Evolutionary conservation across 2,888 invertebrate species (phyloP), one percentile per base, ranked within the genome.

Genomic region (Odontomyia ornata): DNA sequence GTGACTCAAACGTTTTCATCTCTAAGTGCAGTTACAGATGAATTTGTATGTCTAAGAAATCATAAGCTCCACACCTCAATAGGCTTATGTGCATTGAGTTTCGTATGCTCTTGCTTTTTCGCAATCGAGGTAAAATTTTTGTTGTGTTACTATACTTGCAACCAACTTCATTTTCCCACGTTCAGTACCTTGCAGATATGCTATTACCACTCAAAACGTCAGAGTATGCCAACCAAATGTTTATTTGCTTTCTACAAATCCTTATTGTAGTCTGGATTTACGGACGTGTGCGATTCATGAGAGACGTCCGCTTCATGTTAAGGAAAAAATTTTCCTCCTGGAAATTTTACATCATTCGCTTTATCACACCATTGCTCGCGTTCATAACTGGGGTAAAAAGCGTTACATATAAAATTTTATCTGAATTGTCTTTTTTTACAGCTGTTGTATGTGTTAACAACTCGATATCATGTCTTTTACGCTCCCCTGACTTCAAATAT

Each of bases 291-390:
- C 65, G 81, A 0, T 79, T 81, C n/a, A 78, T 80, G 52, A 56
- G 80, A 13, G 81, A 81, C 71, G 30, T 81, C 9, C 9, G 15
- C 15, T 80, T 79, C 25, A 81, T 81, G 80, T 77, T 77, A 1
- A 76, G 52, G 13, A 77, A 62, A n/a, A 73, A 28, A 1, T 76
- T 71, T 28, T 0, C 76, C 0, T 77, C 75, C 0, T 79, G 79
- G 80, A 80, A 75, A 76, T 75, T 80, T n/a, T 76, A 77, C 23
- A 60, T 78, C 4, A 60, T 80, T 21, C 93, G 94, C 85, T 93
- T 93, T 83, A 91, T 90, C 84, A 93, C 94, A 83, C 93, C 93
- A 78, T 93, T 86, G 83, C 93, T 93, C 0, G 76, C 85, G n/a
- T 0, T 83, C 0, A 11, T 76, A 13, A 43, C 80, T 1, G 57